Evolutionary conservation across 2,888 invertebrate genomes (phyloP), one percentile per base, ranked within the genome.

Genomic region (Pachydiplax longipennis): DNA sequence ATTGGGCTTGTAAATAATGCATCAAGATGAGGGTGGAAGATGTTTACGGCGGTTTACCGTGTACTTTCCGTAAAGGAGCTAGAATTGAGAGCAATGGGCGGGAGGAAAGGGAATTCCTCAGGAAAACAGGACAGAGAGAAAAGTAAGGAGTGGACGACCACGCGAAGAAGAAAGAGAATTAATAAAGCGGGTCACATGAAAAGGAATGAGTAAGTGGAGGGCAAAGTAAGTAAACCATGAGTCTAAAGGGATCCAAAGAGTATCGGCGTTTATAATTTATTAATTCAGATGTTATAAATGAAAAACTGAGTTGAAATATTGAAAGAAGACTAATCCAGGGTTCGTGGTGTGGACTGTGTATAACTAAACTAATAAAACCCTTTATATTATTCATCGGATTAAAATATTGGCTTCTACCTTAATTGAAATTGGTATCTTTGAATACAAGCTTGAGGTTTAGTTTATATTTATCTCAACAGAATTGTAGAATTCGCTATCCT

Each of bases 31-130:
- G 73, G 25, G 53, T 31, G 83, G 31, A 18, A 35, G 53, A 87
- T n/a, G 87, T 61, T 65, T 87, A 61, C 40, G 61, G 65, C 61
- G 65, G 65, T 87, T 83, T 18, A 35, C 83, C 83, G 35, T 83
- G 35, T 25, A 31, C 35, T 31, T 31, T 58, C 58, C 8, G 22
- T 61, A 58, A 44, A 48, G 48, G 82, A 58, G 83, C 35, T n/a
- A 87, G 37, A 37, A 61, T 87, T 58, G 61, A 12, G 87, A 65
- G 61, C 12, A 22, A 31, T 35, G 83, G 37, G 5, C 37, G 37
- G 37, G 25, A 18, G 37, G 53, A 15, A 37, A 61, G 87, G 35
- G 83, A 48, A 61, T 44, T 25, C 31, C 31, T 4, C 25, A n/a
- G 37, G 37, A 37, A 37, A 37, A 53, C 35, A 31, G 83, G 83